Conservation (phyloP, 2,113 vertebrate genomes). For the Cynoglossus semilaevis region DNA sequence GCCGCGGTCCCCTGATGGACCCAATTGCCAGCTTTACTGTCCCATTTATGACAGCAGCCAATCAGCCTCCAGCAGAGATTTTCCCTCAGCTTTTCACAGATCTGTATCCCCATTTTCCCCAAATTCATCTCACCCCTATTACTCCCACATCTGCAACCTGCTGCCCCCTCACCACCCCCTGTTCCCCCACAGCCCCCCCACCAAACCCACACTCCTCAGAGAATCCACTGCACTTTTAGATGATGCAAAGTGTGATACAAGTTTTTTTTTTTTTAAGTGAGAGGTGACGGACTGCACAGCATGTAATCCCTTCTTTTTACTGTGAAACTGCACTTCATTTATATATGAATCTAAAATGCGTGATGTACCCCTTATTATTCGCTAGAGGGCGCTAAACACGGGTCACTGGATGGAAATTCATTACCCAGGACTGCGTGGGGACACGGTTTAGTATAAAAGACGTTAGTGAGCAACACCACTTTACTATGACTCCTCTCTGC, state of each 20-base stretch:
- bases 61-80: constrained; percentile 77
- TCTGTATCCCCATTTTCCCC: constrained; percentile 76
- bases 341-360: not conserved
- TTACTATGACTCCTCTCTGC: constrained; percentile 23
- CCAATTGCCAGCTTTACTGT: constrained; percentile 66
- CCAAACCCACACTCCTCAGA: constrained; percentile 33
- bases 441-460: not conserved
- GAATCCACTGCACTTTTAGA: constrained; percentile 44
- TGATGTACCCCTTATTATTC: constrained; percentile 24
- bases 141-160: constrained; percentile 38
- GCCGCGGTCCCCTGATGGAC: constrained; percentile 61
- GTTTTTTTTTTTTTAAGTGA: constrained; percentile 39
- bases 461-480: constrained; percentile 27
- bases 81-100: constrained; percentile 76
- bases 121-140: constrained; percentile 71
- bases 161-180: constrained; percentile 28
- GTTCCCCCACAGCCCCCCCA: constrained; percentile 9
- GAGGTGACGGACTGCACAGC: constrained; percentile 8
- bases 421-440: not conserved
- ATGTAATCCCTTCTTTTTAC: constrained; percentile 11
- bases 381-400: constrained; percentile 64
- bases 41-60: constrained; percentile 75
- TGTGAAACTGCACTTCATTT: constrained; percentile 22
- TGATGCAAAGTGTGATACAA: constrained; percentile 58
- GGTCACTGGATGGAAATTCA: not conserved